These are phyloP conservation scores for Oligia strigilis DNA, from an alignment of 2,888 invertebrate species.

Conservation along the genomic window DNA sequence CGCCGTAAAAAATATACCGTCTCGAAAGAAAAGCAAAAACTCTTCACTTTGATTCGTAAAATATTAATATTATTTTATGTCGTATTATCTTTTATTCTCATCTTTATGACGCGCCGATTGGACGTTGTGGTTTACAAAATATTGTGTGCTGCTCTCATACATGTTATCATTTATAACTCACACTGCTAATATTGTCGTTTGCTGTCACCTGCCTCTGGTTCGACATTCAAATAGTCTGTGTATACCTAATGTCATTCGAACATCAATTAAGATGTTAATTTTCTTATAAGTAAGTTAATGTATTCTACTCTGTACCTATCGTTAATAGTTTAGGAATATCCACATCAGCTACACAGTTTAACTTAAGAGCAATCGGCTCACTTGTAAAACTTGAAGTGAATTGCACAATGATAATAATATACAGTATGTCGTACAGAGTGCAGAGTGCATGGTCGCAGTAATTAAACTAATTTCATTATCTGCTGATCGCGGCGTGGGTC, in stretches of 20 bases:
- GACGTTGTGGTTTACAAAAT: slow-evolving; percentile 50
- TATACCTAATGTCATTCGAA: slow-evolving; percentile 20
- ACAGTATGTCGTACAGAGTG: background rate
- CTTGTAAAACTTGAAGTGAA: background rate
- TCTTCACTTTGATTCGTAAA: slow-evolving; percentile 70
- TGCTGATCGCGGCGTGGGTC: slow-evolving; percentile 42
- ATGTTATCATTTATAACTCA: slow-evolving; percentile 31
- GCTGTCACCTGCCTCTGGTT: slow-evolving; percentile 37
- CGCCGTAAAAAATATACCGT: slow-evolving; percentile 68
- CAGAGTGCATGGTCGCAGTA: slow-evolving; percentile 36
- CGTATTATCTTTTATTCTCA: slow-evolving; percentile 57
- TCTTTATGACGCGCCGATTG: slow-evolving; percentile 48
- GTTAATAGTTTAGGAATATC: background rate
- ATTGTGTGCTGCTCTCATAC: slow-evolving; percentile 4
- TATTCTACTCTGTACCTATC: background rate
- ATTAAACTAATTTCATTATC: slow-evolving; percentile 57
- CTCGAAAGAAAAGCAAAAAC: slow-evolving; percentile 68
- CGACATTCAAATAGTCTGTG: background rate
- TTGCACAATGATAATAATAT: background rate
- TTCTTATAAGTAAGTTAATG: background rate
- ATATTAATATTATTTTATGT: slow-evolving; percentile 71
- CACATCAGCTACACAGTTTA: background rate
- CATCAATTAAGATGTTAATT: slow-evolving; percentile 19
- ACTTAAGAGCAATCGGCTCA: background rate
- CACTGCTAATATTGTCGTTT: background rate